Base-by-base conservation (phyloP, 2,797 vertebrate species). In the Syndactyla subalaris region DNA sequence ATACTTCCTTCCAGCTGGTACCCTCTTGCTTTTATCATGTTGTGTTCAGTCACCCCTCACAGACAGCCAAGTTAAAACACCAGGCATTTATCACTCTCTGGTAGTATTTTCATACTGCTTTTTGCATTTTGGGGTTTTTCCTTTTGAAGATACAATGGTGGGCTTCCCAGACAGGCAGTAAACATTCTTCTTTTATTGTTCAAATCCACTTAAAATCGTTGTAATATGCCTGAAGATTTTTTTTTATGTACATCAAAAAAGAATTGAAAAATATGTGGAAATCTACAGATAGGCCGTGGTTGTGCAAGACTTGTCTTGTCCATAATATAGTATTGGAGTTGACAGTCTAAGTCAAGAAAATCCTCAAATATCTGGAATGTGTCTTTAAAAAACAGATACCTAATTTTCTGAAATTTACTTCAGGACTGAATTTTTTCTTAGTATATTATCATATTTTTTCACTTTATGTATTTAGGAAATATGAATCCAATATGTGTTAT, bases 341-440 rank as follows among this genome's bases (percentile, higher is more conserved):
- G 76, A 90, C 85, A 73, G 55, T 51, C 20, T 58, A 57, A 92
- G 77, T 89, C 91, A 88, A 73, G 32, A 65, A 87, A 92, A 94
- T 90, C 93, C 74, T 95, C 59, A 91, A 81, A 87, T 94, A 93
- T 85, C 68, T 0, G 0, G 72, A 62, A 71, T 81, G n/a, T 59
- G 38, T 72, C 72, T 92, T 90, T 85, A 66, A 85, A 89, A 95
- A 38, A 1, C 49, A 88, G 75, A 88, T 79, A 62, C 34, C 45
- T 75, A 15, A 54, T 88, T 88, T 87, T 89, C 80, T 93, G 65
- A 88, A 82, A 61, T 85, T 29, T 36, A 27, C 29, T 74, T 32
- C 70, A 19, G 59, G 51, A n/a, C 9, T 65, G 51, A 57, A 7
- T 43, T 66, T 72, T 76, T 94, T 68, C 61, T 12, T 32, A 12